Evolutionary conservation across 2,797 vertebrate genomes (phyloP), one percentile per base, ranked within the genome.

Genomic region (Malurus splendens): DNA sequence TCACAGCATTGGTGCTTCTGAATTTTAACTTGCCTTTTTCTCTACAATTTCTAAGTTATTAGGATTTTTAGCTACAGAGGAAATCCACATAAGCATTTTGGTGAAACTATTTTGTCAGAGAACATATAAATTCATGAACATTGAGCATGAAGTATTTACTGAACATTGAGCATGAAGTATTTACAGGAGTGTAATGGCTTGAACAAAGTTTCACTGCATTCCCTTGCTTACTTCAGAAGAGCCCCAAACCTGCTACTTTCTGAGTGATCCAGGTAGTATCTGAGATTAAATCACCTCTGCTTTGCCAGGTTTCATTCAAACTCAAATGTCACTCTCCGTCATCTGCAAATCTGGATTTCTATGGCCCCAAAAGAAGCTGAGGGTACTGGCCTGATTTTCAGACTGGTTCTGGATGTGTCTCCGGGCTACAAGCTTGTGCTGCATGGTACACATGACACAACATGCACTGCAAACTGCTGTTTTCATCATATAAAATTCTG

Each of bases 371-470:
- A 75, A 68, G 44, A 81, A 55, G 32, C 10, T 25, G 23, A 18
- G 19, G 33, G 11, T 64, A 32, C 30, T 48, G 33, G 33, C 28
- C 45, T 44, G 30, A 50, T 54, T 66, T 66, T 32, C 14, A n/a
- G 1, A 4, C 7, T 47, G 36, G 48, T 66, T 86, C 41, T 32
- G 60, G 45, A 25, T 51, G 41, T 59, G 14, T 44, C 41, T 74
- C 4, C 1, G 22, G 17, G 32, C 32, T 68, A 54, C 25, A 18
- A 0, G 0, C 20, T 65, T 52, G 23, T 8, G 38, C 23, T 72
- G 48, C 17, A 11, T 6, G 27, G 48, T 36, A 51, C 18, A 42
- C 25, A 9, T 0, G 11, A 44, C 24, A 48, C 6, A 16, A 47
- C 10, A 17, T 8, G 18, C 62, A 22, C 12, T 25, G 62, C 25